Percentiles rank a stretch among this genome's conserved stretches.
Evolutionary conservation across 2,888 invertebrate genomes (phyloP).

Genomic region (Polymixis lichenea): DNA sequence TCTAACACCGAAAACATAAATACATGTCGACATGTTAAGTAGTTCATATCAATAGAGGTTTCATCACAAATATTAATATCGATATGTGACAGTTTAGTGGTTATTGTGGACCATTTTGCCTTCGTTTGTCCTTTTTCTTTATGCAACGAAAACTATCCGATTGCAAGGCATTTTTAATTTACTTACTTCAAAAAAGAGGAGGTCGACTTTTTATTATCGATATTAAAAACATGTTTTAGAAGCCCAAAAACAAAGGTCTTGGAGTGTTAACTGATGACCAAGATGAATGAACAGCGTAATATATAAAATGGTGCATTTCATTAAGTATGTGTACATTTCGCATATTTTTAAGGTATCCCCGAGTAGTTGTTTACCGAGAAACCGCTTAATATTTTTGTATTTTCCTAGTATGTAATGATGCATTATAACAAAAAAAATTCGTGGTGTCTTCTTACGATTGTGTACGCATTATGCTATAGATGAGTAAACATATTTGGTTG

Average conservation of each 20-base stretch:
- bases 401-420: conserved; percentile 88
- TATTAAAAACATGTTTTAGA: conserved; percentile 59
- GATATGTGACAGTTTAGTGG: neutral
- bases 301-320: conserved; percentile 84
- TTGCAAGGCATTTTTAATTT: conserved; percentile 19
- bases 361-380: conserved; percentile 82
- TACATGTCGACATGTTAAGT: conserved; percentile 3
- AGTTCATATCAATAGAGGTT: conserved; percentile 33
- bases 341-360: conserved; percentile 82
- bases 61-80: conserved; percentile 6
- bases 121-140: conserved; percentile 3
- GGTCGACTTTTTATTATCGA: neutral
- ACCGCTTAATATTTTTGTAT: conserved; percentile 91
- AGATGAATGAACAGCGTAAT: conserved; percentile 76
- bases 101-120: neutral
- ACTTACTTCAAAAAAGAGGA: neutral
- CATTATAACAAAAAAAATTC: conserved; percentile 78
- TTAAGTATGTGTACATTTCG: conserved; percentile 75
- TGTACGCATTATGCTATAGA: conserved; percentile 90
- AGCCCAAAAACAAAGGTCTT: conserved; percentile 76
- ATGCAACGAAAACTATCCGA: conserved; percentile 2
- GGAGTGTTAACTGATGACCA: conserved; percentile 85
- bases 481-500: conserved; percentile 89
- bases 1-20: neutral
- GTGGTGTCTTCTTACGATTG: conserved; percentile 88